Base-by-base conservation (phyloP, 1,140 invertebrate species). In the Solenopsis invicta region DNA sequence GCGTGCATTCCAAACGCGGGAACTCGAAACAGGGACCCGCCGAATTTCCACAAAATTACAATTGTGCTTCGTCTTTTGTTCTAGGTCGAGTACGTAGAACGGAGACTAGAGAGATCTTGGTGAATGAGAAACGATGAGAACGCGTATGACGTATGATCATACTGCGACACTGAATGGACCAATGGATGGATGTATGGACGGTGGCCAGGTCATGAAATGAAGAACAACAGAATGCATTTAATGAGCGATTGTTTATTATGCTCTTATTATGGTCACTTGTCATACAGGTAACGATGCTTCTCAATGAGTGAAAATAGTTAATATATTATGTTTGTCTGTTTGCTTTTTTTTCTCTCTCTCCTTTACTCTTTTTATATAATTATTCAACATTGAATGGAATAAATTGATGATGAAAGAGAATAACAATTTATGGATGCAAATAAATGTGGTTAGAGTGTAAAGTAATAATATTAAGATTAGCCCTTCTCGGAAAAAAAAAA, bases 221-320 rank as follows among this genome's bases (percentile, higher is more conserved):
- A 95, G 92, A 95, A 95, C 95, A 95, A 95, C 95, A 95, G 92
- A 95, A 95, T 95, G 95, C 95, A 95, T 95, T 95, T 95, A 95
- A 95, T 95, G 95, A 95, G 95, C 95, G 95, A 95, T 95, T 95
- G 95, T 95, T 95, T 95, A 95, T 95, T 95, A 95, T 95, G 95
- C 95, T 95, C 95, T 95, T 94, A 95, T 95, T 94, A 95, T 95
- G 95, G 95, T 95, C 95, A 95, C 95, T 95, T 95, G 95, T 95
- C 95, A 94, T 95, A 95, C 95, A 95, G 95, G 95, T 95, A 95
- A 95, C 95, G 95, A 95, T 95, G 95, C 95, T 94, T 94, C 92
- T 92, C 95, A 94, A 95, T 95, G 95, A 95, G 95, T 95, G 94
- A 95, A 95, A 95, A 95, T 95, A 95, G 94, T 95, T 95, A 95